Evolutionary conservation across 2,888 invertebrate genomes (phyloP), one percentile per base, ranked within the genome.

Genomic region (Drosophila setosimentum): DNA sequence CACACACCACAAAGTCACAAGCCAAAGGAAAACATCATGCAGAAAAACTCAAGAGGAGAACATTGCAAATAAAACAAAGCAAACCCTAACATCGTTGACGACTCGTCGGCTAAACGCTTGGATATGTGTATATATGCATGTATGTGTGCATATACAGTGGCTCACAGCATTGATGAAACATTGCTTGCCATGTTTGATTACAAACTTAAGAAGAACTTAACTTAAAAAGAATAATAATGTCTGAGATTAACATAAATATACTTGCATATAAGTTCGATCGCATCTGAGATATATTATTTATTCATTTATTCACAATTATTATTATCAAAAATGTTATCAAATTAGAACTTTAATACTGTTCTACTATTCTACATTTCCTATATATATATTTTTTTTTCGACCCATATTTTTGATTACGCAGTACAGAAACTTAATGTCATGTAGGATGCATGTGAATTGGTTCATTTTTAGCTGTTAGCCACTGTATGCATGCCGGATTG

Each of bases 21-120:
- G 67, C 67, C 79, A 79, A 78, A 78, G 80, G 76, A 78, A 78
- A 80, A 76, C 64, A 78, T 80, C 72, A 73, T 70, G 70, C 70
- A 71, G 68, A 73, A 73, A 72, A 81, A 80, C 68, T 72, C 67
- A 78, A 72, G 81, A 72, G 78, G 78, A 74, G 82, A 76, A 73
- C 68, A 76, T 82, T 65, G 64, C 80, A 78, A 78, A 78, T 80
- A 78, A 78, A 76, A 80, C 77, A 78, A 78, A 78, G 80, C 72
- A 76, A 71, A 70, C 66, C 80, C 77, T 71, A 70, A 63, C 80
- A 57, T 75, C 68, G 79, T 75, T 79, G 70, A 70, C 79, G 77
- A 70, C 71, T 71, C 61, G 71, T 57, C 71, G 48, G 48, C 77
- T 78, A 78, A 78, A 70, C 75, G 79, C 68, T 76, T 54, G 42